A percentile compares a stretch with the other conserved stretches of the same genome.
Evolutionary conservation across 37 sponge, comb jelly and placozoan genomes (phyloP).

Genomic region (Ianthella basta): DNA sequence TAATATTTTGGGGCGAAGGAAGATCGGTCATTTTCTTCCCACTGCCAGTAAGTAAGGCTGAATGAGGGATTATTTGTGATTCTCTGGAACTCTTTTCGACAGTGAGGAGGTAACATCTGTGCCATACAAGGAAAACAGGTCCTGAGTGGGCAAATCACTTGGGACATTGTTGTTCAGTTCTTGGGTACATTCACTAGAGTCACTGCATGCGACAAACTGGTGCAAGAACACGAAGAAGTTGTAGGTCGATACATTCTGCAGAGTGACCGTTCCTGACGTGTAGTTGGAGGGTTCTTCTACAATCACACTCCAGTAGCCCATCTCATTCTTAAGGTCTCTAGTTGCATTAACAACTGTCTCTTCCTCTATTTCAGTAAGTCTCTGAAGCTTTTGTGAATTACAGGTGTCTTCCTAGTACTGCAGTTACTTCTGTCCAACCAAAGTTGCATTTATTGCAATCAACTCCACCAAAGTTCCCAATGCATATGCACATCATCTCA

Average conservation of each 20-base stretch:
- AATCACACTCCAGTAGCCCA: conserved; percentile 3
- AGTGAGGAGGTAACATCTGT: conserved; percentile 21
- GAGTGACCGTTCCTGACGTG: not conserved
- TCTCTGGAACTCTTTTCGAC: conserved; percentile 41
- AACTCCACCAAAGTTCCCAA: conserved; percentile 9
- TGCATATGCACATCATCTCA: conserved; percentile 34
- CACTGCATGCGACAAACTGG: not conserved
- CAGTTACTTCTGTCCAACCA: conserved; percentile 37
- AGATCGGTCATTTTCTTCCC: not conserved
- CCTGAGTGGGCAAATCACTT: conserved; percentile 25
- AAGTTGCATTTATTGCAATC: conserved; percentile 40
- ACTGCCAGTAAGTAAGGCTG: conserved; percentile 45
- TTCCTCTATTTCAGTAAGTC: conserved; percentile 11
- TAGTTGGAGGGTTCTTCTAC: conserved; percentile 31
- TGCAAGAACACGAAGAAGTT: conserved; percentile 31
- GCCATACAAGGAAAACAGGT: conserved; percentile 41
- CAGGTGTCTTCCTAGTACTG: not conserved
- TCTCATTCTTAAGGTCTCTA: not conserved
- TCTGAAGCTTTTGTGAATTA: conserved; percentile 5
- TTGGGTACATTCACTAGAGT: not conserved
- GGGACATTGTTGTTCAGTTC: not conserved
- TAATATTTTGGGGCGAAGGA: not conserved
- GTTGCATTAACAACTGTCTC: not conserved
- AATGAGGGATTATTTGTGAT: conserved; percentile 12
- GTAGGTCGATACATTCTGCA: conserved; percentile 45